Evolutionary conservation across 2,888 invertebrate genomes (phyloP), one percentile per base, ranked within the genome.

Genomic region (Perdita meconis): DNA sequence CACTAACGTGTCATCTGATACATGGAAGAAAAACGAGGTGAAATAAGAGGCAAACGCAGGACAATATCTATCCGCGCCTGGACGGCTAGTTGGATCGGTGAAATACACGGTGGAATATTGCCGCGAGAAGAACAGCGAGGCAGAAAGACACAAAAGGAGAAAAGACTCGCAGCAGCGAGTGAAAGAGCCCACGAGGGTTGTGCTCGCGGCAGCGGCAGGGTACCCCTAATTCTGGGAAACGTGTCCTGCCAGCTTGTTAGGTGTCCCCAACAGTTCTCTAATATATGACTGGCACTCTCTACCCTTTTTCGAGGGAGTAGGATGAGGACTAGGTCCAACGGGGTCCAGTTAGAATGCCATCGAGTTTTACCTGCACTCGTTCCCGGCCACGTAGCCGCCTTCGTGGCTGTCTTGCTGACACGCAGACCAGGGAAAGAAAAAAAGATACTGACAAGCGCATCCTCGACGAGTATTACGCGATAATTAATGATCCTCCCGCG

Each of bases 161-260:
- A 71, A 65, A 67, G 56, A 19, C 16, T 47, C 30, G 34, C 36
- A 30, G 36, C 36, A n/a, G 47, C 55, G 56, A 50, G 60, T 19
- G 42, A 36, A 59, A 74, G 53, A 44, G 57, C 40, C 30, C 2
- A 6, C 24, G 85, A 81, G 85, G 86, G 88, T 83, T 84, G 47
- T 47, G 85, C 78, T 80, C 80, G 79, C 75, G 67, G 70, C 76
- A 51, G 69, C 78, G 51, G 76, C 79, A 71, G 78, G 30, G 80
- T 83, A 83, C 85, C 80, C 87, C 86, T 82, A 87, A 89, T 90
- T 90, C 90, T 90, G 89, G 90, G 90, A 90, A 90, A 90, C 89
- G 89, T 89, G 89, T 90, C 89, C 88, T 87, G 89, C 87, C 89
- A 89, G 90, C 89, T 90, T 90, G 90, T 90, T 90, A 90, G 88